phyloP scores from a whole-genome alignment of 2,888 invertebrate species.

The Lycocerus yunnanus region DNA sequence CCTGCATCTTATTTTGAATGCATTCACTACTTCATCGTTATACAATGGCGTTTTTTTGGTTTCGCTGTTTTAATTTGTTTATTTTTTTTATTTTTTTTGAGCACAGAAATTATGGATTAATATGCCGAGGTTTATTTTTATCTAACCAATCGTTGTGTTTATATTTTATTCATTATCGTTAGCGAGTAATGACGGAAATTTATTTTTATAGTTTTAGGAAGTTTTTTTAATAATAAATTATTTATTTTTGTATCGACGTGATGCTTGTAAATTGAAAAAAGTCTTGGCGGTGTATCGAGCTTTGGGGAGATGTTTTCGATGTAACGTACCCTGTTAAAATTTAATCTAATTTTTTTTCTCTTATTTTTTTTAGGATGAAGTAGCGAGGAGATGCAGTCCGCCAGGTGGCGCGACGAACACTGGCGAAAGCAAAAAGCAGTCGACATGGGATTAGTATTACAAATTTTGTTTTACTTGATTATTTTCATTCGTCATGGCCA shows the following conservation, averaged over 20 bases:
- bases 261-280: not conserved
- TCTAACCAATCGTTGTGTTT: not conserved
- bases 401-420: constrained; percentile 41
- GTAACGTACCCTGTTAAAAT: not conserved
- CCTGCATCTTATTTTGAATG: constrained; percentile 26
- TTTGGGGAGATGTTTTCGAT: not conserved
- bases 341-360: not conserved
- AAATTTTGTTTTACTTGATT: constrained; percentile 40
- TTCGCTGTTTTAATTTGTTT: not conserved
- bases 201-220: not conserved
- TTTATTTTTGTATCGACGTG: not conserved
- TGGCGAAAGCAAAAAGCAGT: constrained; percentile 28
- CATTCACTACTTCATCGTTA: constrained; percentile 7
- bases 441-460: constrained; percentile 44
- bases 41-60: constrained; percentile 12
- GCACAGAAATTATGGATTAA: not conserved
- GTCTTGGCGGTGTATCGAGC: not conserved
- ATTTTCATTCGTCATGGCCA: constrained; percentile 36
- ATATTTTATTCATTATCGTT: not conserved
- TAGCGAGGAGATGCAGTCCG: constrained; percentile 41
- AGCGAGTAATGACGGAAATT: not conserved
- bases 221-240: not conserved
- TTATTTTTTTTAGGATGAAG: constrained; percentile 46
- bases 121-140: not conserved
- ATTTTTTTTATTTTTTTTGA: not conserved